Percentiles rank a stretch among this genome's conserved stretches.
Conservation (phyloP, 2,888 invertebrate genomes). For the Caprella mutica region DNA sequence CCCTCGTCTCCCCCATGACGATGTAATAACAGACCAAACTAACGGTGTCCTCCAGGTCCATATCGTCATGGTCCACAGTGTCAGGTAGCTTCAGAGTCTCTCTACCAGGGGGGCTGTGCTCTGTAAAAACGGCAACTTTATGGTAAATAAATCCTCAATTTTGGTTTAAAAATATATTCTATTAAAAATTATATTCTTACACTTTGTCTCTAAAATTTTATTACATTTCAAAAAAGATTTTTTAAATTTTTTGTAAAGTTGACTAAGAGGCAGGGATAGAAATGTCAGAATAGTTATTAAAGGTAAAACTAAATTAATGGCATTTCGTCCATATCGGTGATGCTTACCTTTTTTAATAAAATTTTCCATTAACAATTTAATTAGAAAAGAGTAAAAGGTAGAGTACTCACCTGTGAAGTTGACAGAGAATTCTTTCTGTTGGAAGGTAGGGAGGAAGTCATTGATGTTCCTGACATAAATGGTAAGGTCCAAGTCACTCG, state of each 20-base stretch:
- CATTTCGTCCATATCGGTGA: too few species aligned
- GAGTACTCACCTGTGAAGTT: conserved; percentile 56
- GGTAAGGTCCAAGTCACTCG: conserved; percentile 73
- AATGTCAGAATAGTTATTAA: too few species aligned
- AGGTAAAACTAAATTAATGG: too few species aligned
- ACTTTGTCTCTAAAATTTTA: too few species aligned
- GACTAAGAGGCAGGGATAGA: too few species aligned
- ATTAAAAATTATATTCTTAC: too few species aligned
- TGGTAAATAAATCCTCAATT: not conserved
- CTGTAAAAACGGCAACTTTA: conserved; percentile 38
- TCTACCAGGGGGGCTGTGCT: conserved; percentile 51
- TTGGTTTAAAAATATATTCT: not conserved
- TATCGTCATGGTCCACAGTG: conserved; percentile 72
- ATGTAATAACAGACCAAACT: conserved; percentile 85
- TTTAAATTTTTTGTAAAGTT: too few species aligned
- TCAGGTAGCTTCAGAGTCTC: conserved; percentile 60
- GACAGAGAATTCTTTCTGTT: conserved; percentile 55
- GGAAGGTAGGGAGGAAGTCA: conserved; percentile 76
- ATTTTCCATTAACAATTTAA: too few species aligned
- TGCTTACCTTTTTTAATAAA: too few species aligned
- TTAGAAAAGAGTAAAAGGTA: too few species aligned
- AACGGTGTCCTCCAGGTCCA: conserved; percentile 67
- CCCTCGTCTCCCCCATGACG: conserved; percentile 66
- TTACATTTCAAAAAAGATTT: too few species aligned
- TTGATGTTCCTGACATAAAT: conserved; percentile 80